Evolutionary conservation across 2,113 vertebrate genomes (phyloP), one percentile per base, ranked within the genome.

Genomic region (Epinephelus moara): DNA sequence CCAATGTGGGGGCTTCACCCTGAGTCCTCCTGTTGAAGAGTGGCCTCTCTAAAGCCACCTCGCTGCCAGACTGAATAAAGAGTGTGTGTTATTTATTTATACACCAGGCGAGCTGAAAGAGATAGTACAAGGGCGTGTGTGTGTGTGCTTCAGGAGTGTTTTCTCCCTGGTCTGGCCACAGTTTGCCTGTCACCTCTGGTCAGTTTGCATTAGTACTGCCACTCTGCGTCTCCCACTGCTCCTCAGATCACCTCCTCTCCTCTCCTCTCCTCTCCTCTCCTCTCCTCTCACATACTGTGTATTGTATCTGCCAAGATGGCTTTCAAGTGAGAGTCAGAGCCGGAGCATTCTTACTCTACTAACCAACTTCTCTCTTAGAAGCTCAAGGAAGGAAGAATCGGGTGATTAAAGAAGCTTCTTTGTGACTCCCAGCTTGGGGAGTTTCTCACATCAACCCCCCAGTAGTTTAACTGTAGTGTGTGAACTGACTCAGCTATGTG

Each of bases 141-240:
- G 25, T 77, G 61, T 62, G 70, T 64, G 37, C 64, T 64, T 67
- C 50, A 62, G 63, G 78, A 77, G 82, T 70, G 75, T 81, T 68
- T 70, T 81, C 80, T 85, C 85, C 52, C 33, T 23, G 19, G 19
- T 88, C 75, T 83, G 85, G 81, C 91, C 89, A 86, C 90, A 89
- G 89, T 83, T 90, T 91, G 80, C 70, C 68, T 81, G 78, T 88
- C 88, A 89, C 86, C 87, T 83, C 84, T 87, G 88, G 90, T 93
- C 90, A 89, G 60, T 88, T 89, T 90, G 78, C 88, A 88, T 91
- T 83, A 84, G 82, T 62, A 4, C 86, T 73, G 76, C 75, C 80
- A 75, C 82, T 81, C 78, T 75, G 53, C 42, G 6, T 73, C 77
- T 88, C 86, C 79, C 85, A 85, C 83, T 75, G 78, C 69, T 89